Evolutionary conservation across 2,113 vertebrate genomes (phyloP).

Genomic region (Argyrosomus japonicus): DNA sequence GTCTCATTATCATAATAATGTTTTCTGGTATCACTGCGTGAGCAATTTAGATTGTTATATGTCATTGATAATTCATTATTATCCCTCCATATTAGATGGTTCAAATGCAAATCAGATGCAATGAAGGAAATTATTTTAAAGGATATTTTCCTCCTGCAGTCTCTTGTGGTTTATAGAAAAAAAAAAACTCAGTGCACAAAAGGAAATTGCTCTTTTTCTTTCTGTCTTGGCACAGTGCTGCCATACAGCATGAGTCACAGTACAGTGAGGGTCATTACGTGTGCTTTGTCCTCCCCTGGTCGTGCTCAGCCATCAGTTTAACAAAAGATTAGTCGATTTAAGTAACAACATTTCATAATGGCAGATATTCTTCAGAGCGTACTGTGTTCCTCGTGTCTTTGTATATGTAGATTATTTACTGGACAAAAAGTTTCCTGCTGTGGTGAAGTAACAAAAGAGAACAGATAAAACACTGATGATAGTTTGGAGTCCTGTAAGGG

Average conservation of each 20-base stretch:
- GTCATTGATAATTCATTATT: constrained; percentile 78
- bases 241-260: constrained; percentile 48
- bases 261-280: constrained; percentile 56
- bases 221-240: constrained; percentile 54
- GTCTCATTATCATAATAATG: constrained; percentile 79
- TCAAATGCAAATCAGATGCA: constrained; percentile 80
- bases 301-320: constrained; percentile 19
- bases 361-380: neutral
- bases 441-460: neutral
- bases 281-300: constrained; percentile 26
- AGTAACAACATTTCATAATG: constrained; percentile 22
- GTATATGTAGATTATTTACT: neutral
- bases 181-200: constrained; percentile 36
- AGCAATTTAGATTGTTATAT: constrained; percentile 73
- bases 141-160: constrained; percentile 54
- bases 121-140: constrained; percentile 61
- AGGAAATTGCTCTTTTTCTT: constrained; percentile 51
- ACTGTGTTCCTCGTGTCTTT: neutral
- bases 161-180: constrained; percentile 27
- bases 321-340: constrained; percentile 37
- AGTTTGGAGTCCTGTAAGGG: neutral
- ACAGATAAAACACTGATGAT: neutral
- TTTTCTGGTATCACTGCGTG: constrained; percentile 71
- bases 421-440: neutral
- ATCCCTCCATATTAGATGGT: constrained; percentile 59